Base-by-base conservation (phyloP, 2,113 vertebrate genomes). In the Romanogobio albipinnatus region DNA sequence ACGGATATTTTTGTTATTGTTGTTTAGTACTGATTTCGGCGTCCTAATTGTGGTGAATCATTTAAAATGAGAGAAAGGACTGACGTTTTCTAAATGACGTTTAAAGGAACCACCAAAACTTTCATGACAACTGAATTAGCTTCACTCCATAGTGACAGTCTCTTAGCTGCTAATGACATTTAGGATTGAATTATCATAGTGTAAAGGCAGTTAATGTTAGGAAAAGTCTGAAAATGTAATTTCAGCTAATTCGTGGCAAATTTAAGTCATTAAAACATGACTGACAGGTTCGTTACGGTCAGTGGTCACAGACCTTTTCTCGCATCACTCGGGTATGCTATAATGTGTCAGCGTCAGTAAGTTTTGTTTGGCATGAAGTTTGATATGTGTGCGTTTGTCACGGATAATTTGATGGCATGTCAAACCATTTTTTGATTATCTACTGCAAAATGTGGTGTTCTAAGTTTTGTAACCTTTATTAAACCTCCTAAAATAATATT, bases 341-440 rank as follows among this genome's bases (percentile, higher is more conserved):
- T 64, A 33, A 81, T 11, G 4, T 68, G 24, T 51, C 17, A 51
- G 6, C 13, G 29, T 58, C 49, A 58, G 24, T 0, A 24, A 43
- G 66, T 82, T 82, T 58, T 58, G 80, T 39, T 82, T 71, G 64
- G 10, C 8, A 10, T 33, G 13, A 70, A 24, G 80, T 58, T 82
- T 70, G 47, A 71, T 24, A 26, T 58, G 80, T 82, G 78, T 66
- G 47, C 10, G 61, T 51, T 62, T 81, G 61, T 81, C 61, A 68
- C 47, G 29, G 64, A 10, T 58, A 24, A 71, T 71, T 33, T 68
- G 15, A 82, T 53, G 4, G 14, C 62, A 51, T 11, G 3, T 26
- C 79, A 81, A 9, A 24, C 59, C 17, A 9, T 19, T 14, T 79
- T 51, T 51, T 51, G 43, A 36, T 22, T 47, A 47, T 51, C 8